A percentile compares a stretch with the other conserved stretches of the same genome.
phyloP scores from a whole-genome alignment of 2,797 vertebrate genomes.

The Melanotaenia trifasciata region DNA sequence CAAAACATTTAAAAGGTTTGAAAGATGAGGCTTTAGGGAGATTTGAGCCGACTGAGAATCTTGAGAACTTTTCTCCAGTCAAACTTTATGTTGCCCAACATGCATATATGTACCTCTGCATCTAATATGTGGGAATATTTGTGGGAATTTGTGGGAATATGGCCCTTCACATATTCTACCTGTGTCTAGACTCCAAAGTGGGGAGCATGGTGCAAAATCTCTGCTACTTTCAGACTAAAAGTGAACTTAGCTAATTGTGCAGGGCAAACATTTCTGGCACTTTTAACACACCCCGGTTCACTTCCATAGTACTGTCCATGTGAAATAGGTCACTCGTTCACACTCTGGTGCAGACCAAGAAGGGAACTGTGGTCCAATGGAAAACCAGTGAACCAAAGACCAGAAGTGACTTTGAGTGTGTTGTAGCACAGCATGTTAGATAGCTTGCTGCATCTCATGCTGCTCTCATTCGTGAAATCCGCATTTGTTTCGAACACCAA shows the following conservation, averaged over 20 bases:
- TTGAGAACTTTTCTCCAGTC: not conserved
- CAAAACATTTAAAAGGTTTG: conserved; percentile 24
- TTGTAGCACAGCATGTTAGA: no score
- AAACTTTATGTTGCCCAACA: not conserved
- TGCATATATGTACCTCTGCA: not conserved
- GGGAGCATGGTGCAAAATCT: not conserved
- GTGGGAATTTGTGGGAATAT: not conserved
- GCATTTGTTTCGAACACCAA: no score
- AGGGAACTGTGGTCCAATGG: not conserved
- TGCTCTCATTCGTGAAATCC: no score
- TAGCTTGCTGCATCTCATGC: no score
- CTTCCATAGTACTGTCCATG: not conserved
- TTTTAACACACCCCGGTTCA: not conserved
- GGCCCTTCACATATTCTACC: not conserved
- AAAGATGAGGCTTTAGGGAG: not conserved
- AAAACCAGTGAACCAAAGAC: not conserved
- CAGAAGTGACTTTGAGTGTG: no score
- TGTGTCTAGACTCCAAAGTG: not conserved
- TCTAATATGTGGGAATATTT: not conserved
- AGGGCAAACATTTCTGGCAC: not conserved
- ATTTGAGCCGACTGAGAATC: not conserved
- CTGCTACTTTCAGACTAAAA: no score
- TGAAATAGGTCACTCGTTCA: no score
- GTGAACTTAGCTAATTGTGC: no score
- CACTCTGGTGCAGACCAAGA: not conserved